Evolutionary conservation across 2,113 vertebrate genomes (phyloP).

Genomic region (Odocoileus virginianus): DNA sequence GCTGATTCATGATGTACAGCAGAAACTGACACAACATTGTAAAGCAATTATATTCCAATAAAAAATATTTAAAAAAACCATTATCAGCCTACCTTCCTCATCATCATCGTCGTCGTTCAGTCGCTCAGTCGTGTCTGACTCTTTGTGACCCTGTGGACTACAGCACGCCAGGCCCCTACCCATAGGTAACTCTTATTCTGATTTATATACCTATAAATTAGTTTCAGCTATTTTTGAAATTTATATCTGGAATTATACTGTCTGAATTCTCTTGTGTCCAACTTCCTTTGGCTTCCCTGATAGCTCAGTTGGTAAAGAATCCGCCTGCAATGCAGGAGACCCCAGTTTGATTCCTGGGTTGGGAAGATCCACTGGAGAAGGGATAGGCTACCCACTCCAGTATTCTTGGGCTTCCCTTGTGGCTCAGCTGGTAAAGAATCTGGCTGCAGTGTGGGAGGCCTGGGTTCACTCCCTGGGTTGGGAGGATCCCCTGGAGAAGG

Average conservation of each 20-base stretch:
- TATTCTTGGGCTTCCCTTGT: too few species aligned
- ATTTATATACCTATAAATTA: background rate
- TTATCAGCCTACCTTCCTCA: background rate
- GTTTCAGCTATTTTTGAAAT: background rate
- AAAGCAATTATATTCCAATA: background rate
- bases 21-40: background rate
- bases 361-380: too few species aligned
- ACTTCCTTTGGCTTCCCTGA: background rate
- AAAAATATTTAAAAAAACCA: background rate
- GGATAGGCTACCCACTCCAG: too few species aligned
- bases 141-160: background rate
- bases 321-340: too few species aligned
- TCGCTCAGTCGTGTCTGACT: background rate
- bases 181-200: background rate
- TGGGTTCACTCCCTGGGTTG: accelerated
- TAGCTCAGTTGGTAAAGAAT: background rate
- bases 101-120: accelerated
- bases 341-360: too few species aligned
- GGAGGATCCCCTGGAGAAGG: background rate
- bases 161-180: background rate
- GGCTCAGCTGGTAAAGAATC: background rate
- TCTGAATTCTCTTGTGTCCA: background rate
- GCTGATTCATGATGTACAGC: background rate
- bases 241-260: background rate
- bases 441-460: background rate